phyloP scores from a whole-genome alignment of 2,113 vertebrate species.

The Pluvialis apricaria region DNA sequence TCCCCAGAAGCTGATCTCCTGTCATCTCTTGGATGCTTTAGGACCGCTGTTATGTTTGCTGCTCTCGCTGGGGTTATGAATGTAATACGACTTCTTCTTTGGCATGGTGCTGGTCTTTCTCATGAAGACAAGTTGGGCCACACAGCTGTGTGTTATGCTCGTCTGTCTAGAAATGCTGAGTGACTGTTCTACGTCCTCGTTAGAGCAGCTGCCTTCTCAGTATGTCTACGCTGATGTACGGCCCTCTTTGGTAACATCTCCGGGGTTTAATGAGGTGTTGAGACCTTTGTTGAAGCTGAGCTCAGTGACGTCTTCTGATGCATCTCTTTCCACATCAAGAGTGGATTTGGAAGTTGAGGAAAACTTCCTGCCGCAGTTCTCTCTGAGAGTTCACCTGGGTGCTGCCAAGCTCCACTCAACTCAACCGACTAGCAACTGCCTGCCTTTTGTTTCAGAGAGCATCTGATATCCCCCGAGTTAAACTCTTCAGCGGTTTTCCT shows the following conservation, averaged over 20 bases:
- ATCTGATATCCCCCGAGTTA: not conserved
- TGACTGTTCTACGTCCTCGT: slow-evolving; percentile 46
- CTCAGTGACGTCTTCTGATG: not conserved
- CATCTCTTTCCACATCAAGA: not conserved
- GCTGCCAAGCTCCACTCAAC: not conserved
- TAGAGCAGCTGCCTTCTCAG: not conserved
- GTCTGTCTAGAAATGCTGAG: slow-evolving; percentile 40
- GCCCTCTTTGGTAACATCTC: not conserved
- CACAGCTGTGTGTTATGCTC: slow-evolving; percentile 70
- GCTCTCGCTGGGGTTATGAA: slow-evolving; percentile 66
- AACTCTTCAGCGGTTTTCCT: not conserved
- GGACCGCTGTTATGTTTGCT: slow-evolving; percentile 76
- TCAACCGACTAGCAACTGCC: not conserved
- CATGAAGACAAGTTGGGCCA: slow-evolving; percentile 67
- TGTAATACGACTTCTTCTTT: slow-evolving; percentile 72
- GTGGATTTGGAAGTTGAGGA: not conserved
- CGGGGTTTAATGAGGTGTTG: not conserved
- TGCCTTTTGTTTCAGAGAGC: not conserved
- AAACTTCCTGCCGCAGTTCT: not conserved
- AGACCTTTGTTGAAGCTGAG: not conserved
- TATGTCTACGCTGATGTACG: not conserved
- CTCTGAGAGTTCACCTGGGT: not conserved
- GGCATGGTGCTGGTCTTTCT: slow-evolving; percentile 69
- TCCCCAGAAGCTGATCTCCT: not conserved
- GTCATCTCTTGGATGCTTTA: slow-evolving; percentile 2